phyloP scores from a whole-genome alignment of 1,140 invertebrate species.

The Calosoma granatense region DNA sequence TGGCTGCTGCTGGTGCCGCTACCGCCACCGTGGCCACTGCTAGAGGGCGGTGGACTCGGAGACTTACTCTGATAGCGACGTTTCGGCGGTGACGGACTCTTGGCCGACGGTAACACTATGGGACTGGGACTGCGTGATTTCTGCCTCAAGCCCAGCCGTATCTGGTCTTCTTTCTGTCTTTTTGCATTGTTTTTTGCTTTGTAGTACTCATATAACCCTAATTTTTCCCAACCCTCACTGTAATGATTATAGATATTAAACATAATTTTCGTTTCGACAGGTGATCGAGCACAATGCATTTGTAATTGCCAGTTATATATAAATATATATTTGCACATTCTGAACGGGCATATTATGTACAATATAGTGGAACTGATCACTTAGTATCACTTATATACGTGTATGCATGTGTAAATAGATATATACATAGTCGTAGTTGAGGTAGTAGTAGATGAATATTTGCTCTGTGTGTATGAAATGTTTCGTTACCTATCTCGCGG shows the following conservation, averaged over 20 bases:
- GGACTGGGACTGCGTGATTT: conserved; percentile 66
- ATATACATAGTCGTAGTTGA: too few relatives aligned
- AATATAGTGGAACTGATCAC: background rate
- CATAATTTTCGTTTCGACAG: conserved; percentile 16
- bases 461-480: conserved; percentile 11
- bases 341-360: background rate
- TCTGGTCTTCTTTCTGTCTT: conserved; percentile 81
- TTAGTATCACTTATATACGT: background rate
- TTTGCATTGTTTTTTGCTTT: conserved; percentile 87
- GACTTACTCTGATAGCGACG: conserved; percentile 60
- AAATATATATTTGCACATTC: background rate
- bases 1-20: too few relatives aligned
- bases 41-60: conserved; percentile 25
- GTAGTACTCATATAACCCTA: conserved; percentile 95
- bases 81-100: conserved; percentile 60
- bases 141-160: conserved; percentile 54
- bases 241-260: conserved; percentile 24
- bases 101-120: conserved; percentile 49
- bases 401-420: too few relatives aligned
- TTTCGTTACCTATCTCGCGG: conserved; percentile 77
- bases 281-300: background rate
- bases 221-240: conserved; percentile 96
- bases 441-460: background rate
- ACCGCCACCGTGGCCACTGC: conserved; percentile 35
- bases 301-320: background rate